Evolutionary conservation across 2,797 vertebrate genomes (phyloP).

Genomic region (Epinephelus awoara): DNA sequence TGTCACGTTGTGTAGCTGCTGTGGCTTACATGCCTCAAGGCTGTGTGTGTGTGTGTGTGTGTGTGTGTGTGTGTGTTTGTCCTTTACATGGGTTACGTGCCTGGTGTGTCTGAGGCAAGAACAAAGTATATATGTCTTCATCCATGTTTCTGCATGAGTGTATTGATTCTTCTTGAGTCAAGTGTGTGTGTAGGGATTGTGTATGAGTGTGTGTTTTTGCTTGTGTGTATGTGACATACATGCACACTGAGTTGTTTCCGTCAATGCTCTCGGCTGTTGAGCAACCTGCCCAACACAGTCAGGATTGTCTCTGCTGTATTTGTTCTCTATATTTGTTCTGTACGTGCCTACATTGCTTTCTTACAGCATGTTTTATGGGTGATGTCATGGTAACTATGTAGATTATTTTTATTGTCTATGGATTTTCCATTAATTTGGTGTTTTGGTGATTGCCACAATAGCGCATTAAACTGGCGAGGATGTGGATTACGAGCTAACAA

Average conservation of each 20-base stretch:
- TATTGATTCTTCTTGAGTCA: background rate
- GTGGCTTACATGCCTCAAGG: conserved; percentile 60
- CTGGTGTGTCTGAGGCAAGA: conserved; percentile 13
- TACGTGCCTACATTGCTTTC: background rate
- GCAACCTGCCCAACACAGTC: conserved; percentile 14
- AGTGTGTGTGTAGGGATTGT: background rate
- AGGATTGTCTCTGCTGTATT: background rate
- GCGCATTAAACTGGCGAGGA: too few species aligned
- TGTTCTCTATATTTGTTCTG: conserved; percentile 20
- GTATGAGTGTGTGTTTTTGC: background rate
- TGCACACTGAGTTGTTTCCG: background rate
- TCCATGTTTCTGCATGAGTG: background rate
- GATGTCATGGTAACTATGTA: too few species aligned
- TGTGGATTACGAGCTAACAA: too few species aligned
- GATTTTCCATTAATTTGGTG: background rate
- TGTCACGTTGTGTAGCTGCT: conserved; percentile 62
- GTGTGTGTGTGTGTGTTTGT: conserved; percentile 31
- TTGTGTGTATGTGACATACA: background rate
- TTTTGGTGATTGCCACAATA: background rate
- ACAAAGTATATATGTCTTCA: conserved; percentile 6
- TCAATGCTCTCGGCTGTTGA: background rate
- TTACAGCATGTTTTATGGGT: background rate
- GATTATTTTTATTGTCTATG: too few species aligned
- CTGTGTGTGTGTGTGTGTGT: conserved; percentile 27
- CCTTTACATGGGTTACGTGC: background rate